A percentile compares a stretch with the other conserved stretches of the same genome.
These are phyloP conservation scores for Gnathonemus longibarbis DNA, from an alignment of 2,113 vertebrate genomes.

Conservation along the genomic window DNA sequence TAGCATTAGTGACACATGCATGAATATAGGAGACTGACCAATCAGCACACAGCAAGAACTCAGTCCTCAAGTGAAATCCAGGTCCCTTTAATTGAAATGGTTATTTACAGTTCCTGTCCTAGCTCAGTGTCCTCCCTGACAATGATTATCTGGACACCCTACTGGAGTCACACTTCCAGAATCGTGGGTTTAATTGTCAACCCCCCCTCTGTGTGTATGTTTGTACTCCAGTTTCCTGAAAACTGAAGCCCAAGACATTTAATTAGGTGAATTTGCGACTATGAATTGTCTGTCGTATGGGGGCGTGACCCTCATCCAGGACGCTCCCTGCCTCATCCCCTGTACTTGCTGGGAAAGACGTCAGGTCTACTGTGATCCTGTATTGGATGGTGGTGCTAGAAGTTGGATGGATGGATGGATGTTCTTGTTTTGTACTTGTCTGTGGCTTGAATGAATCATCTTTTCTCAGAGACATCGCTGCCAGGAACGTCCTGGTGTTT, in stretches of 20 bases:
- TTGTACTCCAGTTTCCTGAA: background rate
- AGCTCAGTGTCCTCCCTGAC: too few species aligned
- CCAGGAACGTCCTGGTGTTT: slow-evolving; percentile 91
- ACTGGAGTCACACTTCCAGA: background rate
- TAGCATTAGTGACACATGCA: too few species aligned
- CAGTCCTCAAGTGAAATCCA: too few species aligned
- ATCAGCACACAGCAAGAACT: too few species aligned
- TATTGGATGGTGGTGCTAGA: background rate
- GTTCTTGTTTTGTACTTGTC: background rate
- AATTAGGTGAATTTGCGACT: background rate
- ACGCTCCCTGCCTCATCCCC: background rate
- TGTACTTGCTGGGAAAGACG: background rate
- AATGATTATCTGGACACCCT: too few species aligned
- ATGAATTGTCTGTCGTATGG: background rate
- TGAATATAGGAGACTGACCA: too few species aligned
- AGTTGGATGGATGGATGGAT: background rate
- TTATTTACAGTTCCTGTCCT: too few species aligned
- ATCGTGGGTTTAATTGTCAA: background rate
- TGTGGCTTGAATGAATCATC: slow-evolving; percentile 19
- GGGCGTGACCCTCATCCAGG: background rate
- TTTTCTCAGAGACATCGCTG: slow-evolving; percentile 88
- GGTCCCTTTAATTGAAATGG: too few species aligned
- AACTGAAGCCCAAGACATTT: background rate
- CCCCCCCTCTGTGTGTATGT: background rate
- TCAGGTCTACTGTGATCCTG: background rate